Evolutionary conservation across 1,140 invertebrate genomes (phyloP).

Genomic region (Aradophagus sp.): DNA sequence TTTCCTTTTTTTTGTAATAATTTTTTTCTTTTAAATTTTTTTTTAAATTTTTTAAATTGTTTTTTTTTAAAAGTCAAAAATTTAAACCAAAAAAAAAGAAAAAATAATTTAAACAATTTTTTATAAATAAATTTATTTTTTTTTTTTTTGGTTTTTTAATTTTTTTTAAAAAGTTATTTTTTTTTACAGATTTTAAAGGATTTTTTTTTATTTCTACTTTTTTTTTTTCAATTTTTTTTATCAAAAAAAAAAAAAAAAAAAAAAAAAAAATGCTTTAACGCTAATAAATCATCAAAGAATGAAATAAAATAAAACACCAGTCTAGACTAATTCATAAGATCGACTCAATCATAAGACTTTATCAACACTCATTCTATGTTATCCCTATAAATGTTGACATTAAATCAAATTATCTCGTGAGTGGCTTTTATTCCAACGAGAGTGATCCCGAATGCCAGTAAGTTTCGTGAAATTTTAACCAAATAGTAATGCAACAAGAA

Average conservation of each 20-base stretch:
- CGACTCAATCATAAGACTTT: slow-evolving; percentile 31
- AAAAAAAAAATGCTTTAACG: too few relatives aligned
- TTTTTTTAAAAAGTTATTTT: neutral
- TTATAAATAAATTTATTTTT: neutral
- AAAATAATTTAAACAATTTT: too few relatives aligned
- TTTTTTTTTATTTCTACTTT: neutral
- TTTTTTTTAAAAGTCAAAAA: too few relatives aligned
- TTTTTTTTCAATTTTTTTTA: too few relatives aligned
- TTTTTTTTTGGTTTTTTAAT: neutral
- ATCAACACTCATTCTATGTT: slow-evolving; percentile 34
- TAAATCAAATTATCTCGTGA: slow-evolving; percentile 17
- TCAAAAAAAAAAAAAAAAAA: too few relatives aligned
- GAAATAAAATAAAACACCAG: slow-evolving; percentile 27
- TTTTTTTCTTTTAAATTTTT: too few relatives aligned
- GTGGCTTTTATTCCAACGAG: slow-evolving; percentile 17
- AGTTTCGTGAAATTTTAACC: slow-evolving; percentile 14
- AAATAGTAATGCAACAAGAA: slow-evolving; percentile 1
- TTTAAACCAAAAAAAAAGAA: too few relatives aligned
- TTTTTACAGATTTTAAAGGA: slow-evolving; percentile 6
- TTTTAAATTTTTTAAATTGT: too few relatives aligned
- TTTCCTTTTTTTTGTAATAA: too few relatives aligned
- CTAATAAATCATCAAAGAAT: neutral
- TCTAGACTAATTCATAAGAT: slow-evolving; percentile 26
- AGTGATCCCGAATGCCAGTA: slow-evolving; percentile 20
- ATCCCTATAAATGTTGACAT: slow-evolving; percentile 37